Evolutionary conservation across 1,140 invertebrate species (phyloP).

Genomic region (Polyergus mexicanus): DNA sequence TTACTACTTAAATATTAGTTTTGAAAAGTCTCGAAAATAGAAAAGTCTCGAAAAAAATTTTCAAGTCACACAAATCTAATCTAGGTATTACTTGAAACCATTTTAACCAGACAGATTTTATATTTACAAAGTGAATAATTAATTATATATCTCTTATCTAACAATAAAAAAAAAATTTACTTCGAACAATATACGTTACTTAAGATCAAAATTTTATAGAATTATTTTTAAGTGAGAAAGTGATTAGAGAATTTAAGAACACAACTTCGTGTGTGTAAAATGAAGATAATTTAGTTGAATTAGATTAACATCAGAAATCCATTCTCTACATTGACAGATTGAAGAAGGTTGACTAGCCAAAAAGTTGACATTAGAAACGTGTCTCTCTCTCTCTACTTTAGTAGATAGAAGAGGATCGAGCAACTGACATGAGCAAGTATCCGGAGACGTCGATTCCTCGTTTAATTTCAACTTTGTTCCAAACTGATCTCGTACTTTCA

Average conservation of each 20-base stretch:
- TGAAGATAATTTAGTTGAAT: conserved; percentile 19
- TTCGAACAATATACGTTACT: neutral
- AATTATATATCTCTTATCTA: neutral
- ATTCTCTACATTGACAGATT: conserved; percentile 18
- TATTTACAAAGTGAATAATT: neutral
- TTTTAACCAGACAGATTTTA: neutral
- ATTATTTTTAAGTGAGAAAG: conserved; percentile 1
- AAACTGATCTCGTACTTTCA: neutral
- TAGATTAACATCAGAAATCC: conserved; percentile 38
- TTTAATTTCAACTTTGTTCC: conserved; percentile 7
- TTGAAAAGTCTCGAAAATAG: neutral
- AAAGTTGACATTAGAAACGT: conserved; percentile 17
- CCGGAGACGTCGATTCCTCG: conserved; percentile 9
- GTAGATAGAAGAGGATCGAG: neutral
- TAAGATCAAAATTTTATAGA: conserved; percentile 1
- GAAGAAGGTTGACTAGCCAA: neutral
- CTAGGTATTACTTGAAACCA: neutral
- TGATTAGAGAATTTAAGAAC: neutral
- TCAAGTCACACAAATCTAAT: neutral
- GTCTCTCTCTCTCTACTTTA: neutral
- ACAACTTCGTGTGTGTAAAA: neutral
- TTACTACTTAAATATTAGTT: neutral
- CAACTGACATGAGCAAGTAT: conserved; percentile 24
- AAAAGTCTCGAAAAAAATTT: neutral
- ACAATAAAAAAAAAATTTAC: conserved; percentile 1